phyloP scores from a whole-genome alignment of 1,140 invertebrate genomes.

The Eriosoma lanigerum region DNA sequence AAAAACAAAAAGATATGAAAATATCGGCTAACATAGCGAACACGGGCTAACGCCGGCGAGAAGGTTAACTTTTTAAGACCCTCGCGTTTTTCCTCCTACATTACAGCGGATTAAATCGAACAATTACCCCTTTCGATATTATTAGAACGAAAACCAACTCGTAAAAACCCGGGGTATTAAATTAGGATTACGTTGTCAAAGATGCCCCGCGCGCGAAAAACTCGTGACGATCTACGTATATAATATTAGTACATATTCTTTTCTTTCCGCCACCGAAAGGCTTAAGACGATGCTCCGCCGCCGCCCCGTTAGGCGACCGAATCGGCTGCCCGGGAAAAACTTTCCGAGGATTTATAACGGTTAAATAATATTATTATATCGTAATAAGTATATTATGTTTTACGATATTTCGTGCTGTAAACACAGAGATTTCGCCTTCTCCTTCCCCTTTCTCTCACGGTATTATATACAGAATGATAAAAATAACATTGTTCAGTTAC shows the following conservation, averaged over 20 bases:
- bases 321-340: background rate
- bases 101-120: background rate
- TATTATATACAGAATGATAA: too few relatives aligned
- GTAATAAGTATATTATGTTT: too few relatives aligned
- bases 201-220: background rate
- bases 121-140: slow-evolving; percentile 29
- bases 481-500: too few relatives aligned
- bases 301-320: too few relatives aligned
- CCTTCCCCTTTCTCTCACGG: background rate
- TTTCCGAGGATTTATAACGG: background rate
- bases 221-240: background rate
- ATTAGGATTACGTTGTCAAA: slow-evolving; percentile 29
- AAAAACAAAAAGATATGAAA: background rate
- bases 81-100: slow-evolving; percentile 12
- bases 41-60: background rate
- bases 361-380: too few relatives aligned
- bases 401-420: background rate
- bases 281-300: background rate
- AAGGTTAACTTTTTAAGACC: slow-evolving; percentile 41
- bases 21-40: background rate
- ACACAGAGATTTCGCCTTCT: background rate
- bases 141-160: background rate
- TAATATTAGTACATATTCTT: background rate
- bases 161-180: slow-evolving; percentile 27
- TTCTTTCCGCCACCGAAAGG: background rate